Evolutionary conservation across 2,113 vertebrate genomes (phyloP), one percentile per base, ranked within the genome.

Genomic region (Acrocephalus arundinaceus): DNA sequence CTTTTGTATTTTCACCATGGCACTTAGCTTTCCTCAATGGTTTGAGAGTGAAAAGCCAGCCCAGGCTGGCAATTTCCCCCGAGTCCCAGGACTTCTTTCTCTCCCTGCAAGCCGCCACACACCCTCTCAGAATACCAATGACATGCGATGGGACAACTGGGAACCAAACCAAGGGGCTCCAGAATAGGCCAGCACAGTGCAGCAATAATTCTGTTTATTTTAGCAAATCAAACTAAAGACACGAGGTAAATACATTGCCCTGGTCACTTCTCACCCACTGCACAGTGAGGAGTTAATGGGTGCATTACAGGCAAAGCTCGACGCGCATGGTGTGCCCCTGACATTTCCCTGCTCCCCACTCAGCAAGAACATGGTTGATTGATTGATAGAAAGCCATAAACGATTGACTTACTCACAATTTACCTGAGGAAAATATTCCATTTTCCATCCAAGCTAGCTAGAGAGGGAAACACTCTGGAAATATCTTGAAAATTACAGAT

Each of bases 91-190:
- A 74, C 7, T 66, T 49, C 41, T 73, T 66, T 86, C 39, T 15
- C 22, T 71, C 59, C 68, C 66, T 91, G 62, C 0, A 1, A 76
- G 90, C 1, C 0, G 21, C 80, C 84, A 67, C 0, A 0, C 37
- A 92, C 65, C 57, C 86, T 67, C 5, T 7, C 17, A 11, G 95
- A 93, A 92, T 92, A 93, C 43, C 57, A 92, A 92, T 85, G 95
- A 93, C 49, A n/a, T 1, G 11, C 65, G 59, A 74, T 37, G 70
- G 61, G 65, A 77, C 57, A 52, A 43, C 57, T 90, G 76, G 86
- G 80, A 94, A 89, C 48, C 51, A n/a, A 55, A 91, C 19, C 71
- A 51, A 74, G 59, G 55, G 55, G 30, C 61, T 90, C 46, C 63
- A 25, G 31, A 77, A 58, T 10, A 67, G 35, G 7, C 24, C 8